These are phyloP conservation scores for Crypturellus undulatus DNA, from an alignment of 2,113 vertebrate genomes.

Conservation along the genomic window DNA sequence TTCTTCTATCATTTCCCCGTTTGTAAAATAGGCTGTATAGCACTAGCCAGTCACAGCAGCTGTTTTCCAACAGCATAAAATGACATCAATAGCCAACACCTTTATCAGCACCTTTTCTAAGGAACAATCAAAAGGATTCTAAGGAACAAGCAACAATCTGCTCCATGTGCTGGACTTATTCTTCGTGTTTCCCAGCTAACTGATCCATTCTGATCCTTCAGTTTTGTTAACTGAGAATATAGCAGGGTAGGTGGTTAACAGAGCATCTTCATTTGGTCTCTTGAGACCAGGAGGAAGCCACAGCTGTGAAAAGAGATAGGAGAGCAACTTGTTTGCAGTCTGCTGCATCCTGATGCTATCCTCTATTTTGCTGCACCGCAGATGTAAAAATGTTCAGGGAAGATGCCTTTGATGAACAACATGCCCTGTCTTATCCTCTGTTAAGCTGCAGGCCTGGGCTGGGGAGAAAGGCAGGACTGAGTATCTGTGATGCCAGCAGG, in stretches of 20 bases:
- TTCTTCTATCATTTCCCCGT: background rate
- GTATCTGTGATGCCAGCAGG: background rate
- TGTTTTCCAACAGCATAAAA: background rate
- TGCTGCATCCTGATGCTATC: background rate
- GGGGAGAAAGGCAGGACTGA: background rate
- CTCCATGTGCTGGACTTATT: background rate
- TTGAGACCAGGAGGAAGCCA: background rate
- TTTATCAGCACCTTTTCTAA: too few species aligned
- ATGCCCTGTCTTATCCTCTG: background rate
- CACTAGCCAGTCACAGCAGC: too few species aligned
- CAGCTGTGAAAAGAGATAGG: background rate
- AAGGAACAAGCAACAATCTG: background rate
- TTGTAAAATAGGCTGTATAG: background rate
- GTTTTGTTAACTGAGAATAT: accelerated
- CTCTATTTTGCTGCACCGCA: background rate
- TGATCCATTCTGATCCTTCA: background rate
- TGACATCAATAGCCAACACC: background rate
- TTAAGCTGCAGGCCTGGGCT: background rate
- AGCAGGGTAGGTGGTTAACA: background rate
- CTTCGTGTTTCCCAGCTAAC: background rate
- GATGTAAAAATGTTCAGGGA: background rate
- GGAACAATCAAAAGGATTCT: too few species aligned
- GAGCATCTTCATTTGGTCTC: background rate
- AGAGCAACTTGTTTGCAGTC: background rate
- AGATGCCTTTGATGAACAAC: background rate